Evolutionary conservation across 2,888 invertebrate genomes (phyloP).

Genomic region (Hemicrepidius hirtus): DNA sequence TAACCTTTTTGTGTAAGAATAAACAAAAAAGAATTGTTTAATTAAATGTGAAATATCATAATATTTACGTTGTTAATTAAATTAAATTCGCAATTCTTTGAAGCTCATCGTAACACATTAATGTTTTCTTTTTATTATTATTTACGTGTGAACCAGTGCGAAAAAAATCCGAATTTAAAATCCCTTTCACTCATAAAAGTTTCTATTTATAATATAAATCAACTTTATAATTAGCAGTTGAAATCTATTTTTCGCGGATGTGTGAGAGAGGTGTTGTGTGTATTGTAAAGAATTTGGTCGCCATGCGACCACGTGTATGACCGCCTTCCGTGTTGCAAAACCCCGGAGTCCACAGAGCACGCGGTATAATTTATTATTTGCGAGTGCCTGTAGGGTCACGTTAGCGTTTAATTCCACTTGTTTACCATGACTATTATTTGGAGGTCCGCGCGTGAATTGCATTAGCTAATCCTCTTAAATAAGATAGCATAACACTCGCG

Average conservation of each 20-base stretch:
- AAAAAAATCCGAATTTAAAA: not conserved
- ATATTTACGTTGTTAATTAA: not conserved
- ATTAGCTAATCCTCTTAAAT: constrained; percentile 49
- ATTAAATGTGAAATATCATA: not conserved
- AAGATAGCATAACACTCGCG: constrained; percentile 49
- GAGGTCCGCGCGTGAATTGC: constrained; percentile 53
- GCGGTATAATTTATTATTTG: constrained; percentile 55
- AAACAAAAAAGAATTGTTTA: too few species aligned
- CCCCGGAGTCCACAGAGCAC: constrained; percentile 48
- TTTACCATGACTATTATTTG: constrained; percentile 33
- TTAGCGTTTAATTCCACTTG: constrained; percentile 42
- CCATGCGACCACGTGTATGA: constrained; percentile 60
- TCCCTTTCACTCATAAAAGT: constrained; percentile 17
- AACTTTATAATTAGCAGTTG: constrained; percentile 9
- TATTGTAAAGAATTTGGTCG: constrained; percentile 24
- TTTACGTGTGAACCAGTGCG: not conserved
- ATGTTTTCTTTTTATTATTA: not conserved
- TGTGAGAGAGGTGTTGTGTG: constrained; percentile 8
- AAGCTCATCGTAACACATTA: not conserved
- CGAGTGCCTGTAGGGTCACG: constrained; percentile 57
- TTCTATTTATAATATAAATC: constrained; percentile 25
- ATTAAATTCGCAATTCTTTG: not conserved
- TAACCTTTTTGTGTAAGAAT: too few species aligned
- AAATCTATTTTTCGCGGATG: constrained; percentile 24
- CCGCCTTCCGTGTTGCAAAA: constrained; percentile 62